Base-by-base conservation (phyloP, 2,797 vertebrate genomes). In the Chrysocyon brachyurus region DNA sequence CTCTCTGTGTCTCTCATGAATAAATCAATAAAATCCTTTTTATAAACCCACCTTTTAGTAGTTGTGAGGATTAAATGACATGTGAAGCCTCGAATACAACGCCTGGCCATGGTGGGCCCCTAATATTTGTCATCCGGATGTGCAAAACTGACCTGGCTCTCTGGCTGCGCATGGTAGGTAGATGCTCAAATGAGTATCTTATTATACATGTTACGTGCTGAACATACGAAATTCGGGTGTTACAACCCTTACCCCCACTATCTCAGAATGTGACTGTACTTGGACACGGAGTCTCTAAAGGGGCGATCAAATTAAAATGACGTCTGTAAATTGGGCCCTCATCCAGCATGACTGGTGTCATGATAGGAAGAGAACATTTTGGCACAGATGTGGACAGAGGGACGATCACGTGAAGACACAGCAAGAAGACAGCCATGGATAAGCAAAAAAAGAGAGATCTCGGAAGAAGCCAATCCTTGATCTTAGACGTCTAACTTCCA, bases 271-370 rank as follows among this genome's bases (percentile, higher is more conserved):
- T 56, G 56, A 83, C 61, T 95, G 12, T 81, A 59, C 82, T 89
- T 89, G 49, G 87, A 96, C 33, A 86, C 12, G 78, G 22, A 12
- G 24, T 92, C 49, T 86, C 82, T 88, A 52, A 87, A 93, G 63
- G 73, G 8, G 17, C 63, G 70, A 52, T 85, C 68, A 56, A 63
- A 49, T 75, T 72, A 68, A 94, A 96, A 90, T 4, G 1, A 93
- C 40, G 24, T 77, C 59, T 68, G 31, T 85, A 61, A 68, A 21
- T 24, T 81, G 36, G 64, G 19, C 16, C 73, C 40, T 92, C 73
- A 87, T 63, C 56, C 56, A 96, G 17, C 22, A 52, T 9, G 61
- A 89, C 33, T 61, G 33, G 26, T 77, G 33, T 92, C 56, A 64
- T 92, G 59, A 31, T 19, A 91, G 88, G 54, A 92, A 83, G 87